Evolutionary conservation across 2,888 invertebrate species (phyloP).

Genomic region (Sussaba pulchella): DNA sequence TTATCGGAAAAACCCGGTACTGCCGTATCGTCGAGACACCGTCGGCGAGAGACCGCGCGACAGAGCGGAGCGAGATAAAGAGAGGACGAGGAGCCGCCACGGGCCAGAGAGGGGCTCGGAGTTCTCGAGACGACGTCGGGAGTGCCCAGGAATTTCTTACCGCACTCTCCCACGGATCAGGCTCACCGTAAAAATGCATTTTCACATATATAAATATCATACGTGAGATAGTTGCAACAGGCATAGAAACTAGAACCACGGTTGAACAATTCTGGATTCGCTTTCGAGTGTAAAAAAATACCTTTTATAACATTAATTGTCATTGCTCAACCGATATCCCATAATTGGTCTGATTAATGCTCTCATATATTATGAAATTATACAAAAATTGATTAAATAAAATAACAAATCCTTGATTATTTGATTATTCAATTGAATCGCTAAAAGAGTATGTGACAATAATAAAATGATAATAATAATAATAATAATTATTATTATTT

Average conservation of each 20-base stretch:
- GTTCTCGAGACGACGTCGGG: constrained; percentile 59
- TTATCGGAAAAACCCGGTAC: no score
- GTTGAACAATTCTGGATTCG: not conserved
- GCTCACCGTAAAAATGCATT: constrained; percentile 1
- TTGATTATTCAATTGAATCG: no score
- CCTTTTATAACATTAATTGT: no score
- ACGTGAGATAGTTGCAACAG: not conserved
- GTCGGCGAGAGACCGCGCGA: constrained; percentile 19
- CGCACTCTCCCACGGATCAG: constrained; percentile 45
- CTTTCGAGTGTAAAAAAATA: not conserved
- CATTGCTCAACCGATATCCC: no score
- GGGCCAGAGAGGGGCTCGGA: constrained; percentile 23
- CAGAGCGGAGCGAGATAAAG: constrained; percentile 15
- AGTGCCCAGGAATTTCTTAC: constrained; percentile 64
- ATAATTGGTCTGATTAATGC: no score
- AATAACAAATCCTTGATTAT: no score
- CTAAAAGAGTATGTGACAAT: no score
- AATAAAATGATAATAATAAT: no score
- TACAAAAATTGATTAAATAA: no score
- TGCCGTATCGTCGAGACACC: no score
- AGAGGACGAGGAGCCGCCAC: not conserved
- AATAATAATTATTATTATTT: no score
- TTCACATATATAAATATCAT: not conserved
- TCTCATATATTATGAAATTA: no score
- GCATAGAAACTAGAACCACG: not conserved